Conservation (phyloP, 2,888 invertebrate species). For the Dastarcus helophoroides region DNA sequence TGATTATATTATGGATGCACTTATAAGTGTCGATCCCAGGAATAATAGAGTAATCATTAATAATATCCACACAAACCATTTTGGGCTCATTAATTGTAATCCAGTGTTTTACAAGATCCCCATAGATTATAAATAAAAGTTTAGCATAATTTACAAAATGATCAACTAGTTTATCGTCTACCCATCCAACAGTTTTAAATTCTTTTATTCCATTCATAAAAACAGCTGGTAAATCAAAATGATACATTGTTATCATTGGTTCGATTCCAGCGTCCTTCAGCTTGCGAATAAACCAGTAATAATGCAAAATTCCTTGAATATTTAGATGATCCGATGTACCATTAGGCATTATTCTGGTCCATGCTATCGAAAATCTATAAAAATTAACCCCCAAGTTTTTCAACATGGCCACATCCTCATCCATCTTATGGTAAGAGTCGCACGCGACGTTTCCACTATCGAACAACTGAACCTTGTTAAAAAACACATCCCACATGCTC, state of each 20-base stretch:
- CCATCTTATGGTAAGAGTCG: slow-evolving; percentile 15
- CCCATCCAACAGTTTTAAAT: too few relatives aligned
- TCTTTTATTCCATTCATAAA: neutral
- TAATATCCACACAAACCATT: slow-evolving; percentile 13
- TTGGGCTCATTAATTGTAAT: slow-evolving; percentile 21
- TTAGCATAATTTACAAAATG: slow-evolving; percentile 20
- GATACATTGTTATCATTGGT: slow-evolving; percentile 48
- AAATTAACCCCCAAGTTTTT: slow-evolving; percentile 14
- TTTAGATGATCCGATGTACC: slow-evolving; percentile 42
- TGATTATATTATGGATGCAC: slow-evolving; percentile 39
- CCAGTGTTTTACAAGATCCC: slow-evolving; percentile 22
- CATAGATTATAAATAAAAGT: slow-evolving; percentile 18
- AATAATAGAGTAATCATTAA: slow-evolving; percentile 17
- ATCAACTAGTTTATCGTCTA: slow-evolving; percentile 15
- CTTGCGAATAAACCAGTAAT: slow-evolving; percentile 51
- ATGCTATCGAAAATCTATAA: slow-evolving; percentile 46
- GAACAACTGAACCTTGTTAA: slow-evolving; percentile 19
- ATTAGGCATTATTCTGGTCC: slow-evolving; percentile 52
- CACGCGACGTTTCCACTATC: slow-evolving; percentile 15
- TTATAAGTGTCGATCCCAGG: slow-evolving; percentile 45
- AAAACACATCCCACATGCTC: slow-evolving; percentile 20
- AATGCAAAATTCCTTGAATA: slow-evolving; percentile 49
- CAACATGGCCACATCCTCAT: slow-evolving; percentile 14
- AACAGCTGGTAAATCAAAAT: slow-evolving; percentile 41
- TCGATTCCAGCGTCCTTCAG: slow-evolving; percentile 47